A percentile compares a stretch with the other conserved stretches of the same genome.
These are phyloP conservation scores for Palythoa grandiflora DNA, from an alignment of 92 coral and sea anemone genomes.

Conservation along the genomic window DNA sequence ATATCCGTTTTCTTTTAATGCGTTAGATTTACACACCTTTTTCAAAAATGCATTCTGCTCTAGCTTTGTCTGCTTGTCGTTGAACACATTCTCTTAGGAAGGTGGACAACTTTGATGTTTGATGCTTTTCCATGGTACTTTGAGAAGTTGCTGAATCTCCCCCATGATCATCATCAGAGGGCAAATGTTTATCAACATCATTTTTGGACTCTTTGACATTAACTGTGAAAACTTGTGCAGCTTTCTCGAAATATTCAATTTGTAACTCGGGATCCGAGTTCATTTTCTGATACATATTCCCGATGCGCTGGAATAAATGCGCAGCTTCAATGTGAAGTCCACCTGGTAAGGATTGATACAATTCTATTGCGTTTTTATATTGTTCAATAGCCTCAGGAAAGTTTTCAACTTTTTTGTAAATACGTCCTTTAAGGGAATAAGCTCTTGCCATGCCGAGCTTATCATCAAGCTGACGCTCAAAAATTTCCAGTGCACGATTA, in stretches of 20 bases:
- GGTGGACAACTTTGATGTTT: neutral
- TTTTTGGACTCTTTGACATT: neutral
- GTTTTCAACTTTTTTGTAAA: conserved; percentile 5
- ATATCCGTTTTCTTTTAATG: neutral
- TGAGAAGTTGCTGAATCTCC: neutral
- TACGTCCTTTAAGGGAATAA: neutral
- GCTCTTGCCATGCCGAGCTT: conserved; percentile 39
- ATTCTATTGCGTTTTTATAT: conserved; percentile 5
- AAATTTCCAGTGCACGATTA: neutral
- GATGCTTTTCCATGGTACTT: neutral
- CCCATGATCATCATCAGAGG: neutral
- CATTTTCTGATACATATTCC: conserved; percentile 19
- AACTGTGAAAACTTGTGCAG: conserved; percentile 26
- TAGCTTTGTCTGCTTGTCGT: conserved; percentile 26
- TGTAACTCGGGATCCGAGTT: conserved; percentile 12
- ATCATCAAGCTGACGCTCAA: conserved; percentile 23
- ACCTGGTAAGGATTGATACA: conserved; percentile 4
- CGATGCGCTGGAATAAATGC: conserved; percentile 13
- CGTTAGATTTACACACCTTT: neutral
- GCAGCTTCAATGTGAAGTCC: conserved; percentile 41
- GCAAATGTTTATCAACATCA: neutral
- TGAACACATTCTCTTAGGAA: conserved; percentile 24
- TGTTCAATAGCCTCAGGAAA: conserved; percentile 14
- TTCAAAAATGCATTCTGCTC: conserved; percentile 32
- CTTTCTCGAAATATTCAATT: conserved; percentile 16